Evolutionary conservation across 2,888 invertebrate species (phyloP).

Genomic region (Drosophila subsilvestris): DNA sequence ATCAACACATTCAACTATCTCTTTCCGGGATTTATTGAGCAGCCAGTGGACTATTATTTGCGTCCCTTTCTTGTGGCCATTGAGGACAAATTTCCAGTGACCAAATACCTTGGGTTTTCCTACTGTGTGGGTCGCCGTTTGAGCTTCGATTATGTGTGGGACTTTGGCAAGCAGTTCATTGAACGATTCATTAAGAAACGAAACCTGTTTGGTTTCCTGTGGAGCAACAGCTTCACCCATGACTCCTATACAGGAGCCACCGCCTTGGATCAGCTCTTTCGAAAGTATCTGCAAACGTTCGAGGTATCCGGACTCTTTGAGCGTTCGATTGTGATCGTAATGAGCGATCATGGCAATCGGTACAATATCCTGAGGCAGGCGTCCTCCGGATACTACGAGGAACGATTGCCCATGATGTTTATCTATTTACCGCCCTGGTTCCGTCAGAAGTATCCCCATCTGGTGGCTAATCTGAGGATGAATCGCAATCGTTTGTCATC

Average conservation of each 20-base stretch:
- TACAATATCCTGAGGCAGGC: slow-evolving; percentile 88
- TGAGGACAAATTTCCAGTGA: slow-evolving; percentile 84
- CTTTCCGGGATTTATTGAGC: slow-evolving; percentile 88
- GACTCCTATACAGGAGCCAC: slow-evolving; percentile 87
- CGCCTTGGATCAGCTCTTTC: slow-evolving; percentile 87
- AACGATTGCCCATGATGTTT: slow-evolving; percentile 89
- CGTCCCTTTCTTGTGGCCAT: slow-evolving; percentile 89
- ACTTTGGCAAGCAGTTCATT: slow-evolving; percentile 88
- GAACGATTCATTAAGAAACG: slow-evolving; percentile 84
- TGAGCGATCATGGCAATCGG: slow-evolving; percentile 91
- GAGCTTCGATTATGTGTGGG: slow-evolving; percentile 87
- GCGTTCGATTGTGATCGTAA: slow-evolving; percentile 86
- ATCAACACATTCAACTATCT: slow-evolving; percentile 88
- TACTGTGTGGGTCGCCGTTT: slow-evolving; percentile 87
- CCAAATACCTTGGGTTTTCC: slow-evolving; percentile 84
- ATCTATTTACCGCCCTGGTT: slow-evolving; percentile 88
- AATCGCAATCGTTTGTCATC: slow-evolving; percentile 88
- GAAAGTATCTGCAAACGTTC: slow-evolving; percentile 86
- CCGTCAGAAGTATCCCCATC: slow-evolving; percentile 85
- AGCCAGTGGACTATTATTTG: slow-evolving; percentile 92
- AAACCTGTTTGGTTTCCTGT: slow-evolving; percentile 88
- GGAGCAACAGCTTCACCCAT: slow-evolving; percentile 90
- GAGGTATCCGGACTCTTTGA: slow-evolving; percentile 86
- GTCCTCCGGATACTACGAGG: slow-evolving; percentile 89
- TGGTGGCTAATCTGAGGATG: slow-evolving; percentile 85